These are phyloP conservation scores for Carabus problematicus DNA, from an alignment of 2,888 invertebrate genomes.

Conservation along the genomic window DNA sequence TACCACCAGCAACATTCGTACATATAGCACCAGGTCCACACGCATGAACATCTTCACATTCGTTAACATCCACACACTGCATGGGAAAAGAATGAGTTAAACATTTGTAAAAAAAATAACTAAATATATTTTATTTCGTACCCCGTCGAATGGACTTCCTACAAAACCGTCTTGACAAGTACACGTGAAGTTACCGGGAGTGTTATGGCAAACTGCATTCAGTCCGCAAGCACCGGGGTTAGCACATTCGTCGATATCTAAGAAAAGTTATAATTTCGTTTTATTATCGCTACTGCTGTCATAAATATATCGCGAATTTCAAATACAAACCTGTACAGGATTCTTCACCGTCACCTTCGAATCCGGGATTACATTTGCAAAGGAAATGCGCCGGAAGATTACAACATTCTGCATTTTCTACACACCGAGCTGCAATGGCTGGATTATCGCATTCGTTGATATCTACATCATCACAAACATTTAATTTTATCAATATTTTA, in stretches of 20 bases:
- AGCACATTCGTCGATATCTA: slow-evolving; percentile 89
- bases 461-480: slow-evolving; percentile 64
- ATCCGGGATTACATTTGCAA: slow-evolving; percentile 92
- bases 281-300: slow-evolving; percentile 7
- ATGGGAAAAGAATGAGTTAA: slow-evolving; percentile 38
- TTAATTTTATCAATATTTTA: slow-evolving; percentile 2
- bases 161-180: slow-evolving; percentile 81
- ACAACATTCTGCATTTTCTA: slow-evolving; percentile 91
- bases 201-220: slow-evolving; percentile 82
- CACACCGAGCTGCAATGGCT: slow-evolving; percentile 82
- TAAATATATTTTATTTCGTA: slow-evolving; percentile 51
- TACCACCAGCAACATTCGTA: slow-evolving; percentile 79
- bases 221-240: slow-evolving; percentile 82
- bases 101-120: background rate
- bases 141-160: slow-evolving; percentile 81
- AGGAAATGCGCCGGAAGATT: slow-evolving; percentile 93
- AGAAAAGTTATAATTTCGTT: slow-evolving; percentile 46
- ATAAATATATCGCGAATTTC: too few species aligned
- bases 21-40: slow-evolving; percentile 85
- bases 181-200: slow-evolving; percentile 88
- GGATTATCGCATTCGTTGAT: slow-evolving; percentile 95
- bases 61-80: slow-evolving; percentile 84
- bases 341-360: slow-evolving; percentile 88
- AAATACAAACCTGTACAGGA: slow-evolving; percentile 75
- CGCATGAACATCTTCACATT: slow-evolving; percentile 74